Conservation (phyloP, 2,888 invertebrate species). For the Trisateles emortualis region DNA sequence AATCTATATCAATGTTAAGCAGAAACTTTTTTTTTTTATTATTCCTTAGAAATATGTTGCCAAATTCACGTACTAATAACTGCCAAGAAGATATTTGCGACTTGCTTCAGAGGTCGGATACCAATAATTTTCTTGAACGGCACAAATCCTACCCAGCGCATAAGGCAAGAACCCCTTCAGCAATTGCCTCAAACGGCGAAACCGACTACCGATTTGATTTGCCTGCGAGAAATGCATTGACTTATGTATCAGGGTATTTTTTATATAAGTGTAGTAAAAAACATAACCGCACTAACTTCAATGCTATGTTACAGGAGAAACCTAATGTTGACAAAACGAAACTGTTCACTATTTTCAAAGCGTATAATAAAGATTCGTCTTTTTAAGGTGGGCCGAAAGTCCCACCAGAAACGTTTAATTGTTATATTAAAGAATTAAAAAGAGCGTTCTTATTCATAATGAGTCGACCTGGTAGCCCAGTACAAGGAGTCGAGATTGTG, state of each 20-base stretch:
- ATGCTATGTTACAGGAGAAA: background rate
- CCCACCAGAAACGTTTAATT: background rate
- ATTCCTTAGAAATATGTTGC: background rate
- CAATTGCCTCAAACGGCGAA: background rate
- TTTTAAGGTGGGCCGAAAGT: constrained; percentile 4
- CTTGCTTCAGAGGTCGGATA: background rate
- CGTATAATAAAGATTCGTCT: constrained; percentile 8
- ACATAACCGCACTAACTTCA: background rate
- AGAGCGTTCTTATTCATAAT: background rate
- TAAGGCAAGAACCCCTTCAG: background rate
- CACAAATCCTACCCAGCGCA: background rate
- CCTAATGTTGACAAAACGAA: constrained; percentile 3
- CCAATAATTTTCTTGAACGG: background rate
- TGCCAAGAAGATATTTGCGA: background rate
- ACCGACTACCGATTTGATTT: background rate
- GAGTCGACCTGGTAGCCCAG: background rate
- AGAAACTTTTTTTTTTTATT: background rate
- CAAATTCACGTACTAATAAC: background rate
- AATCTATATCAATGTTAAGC: background rate
- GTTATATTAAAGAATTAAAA: background rate
- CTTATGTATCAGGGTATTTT: background rate
- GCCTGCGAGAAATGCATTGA: background rate
- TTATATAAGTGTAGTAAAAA: background rate
- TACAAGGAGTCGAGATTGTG: background rate
- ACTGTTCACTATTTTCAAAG: constrained; percentile 1